A percentile compares a stretch with the other conserved stretches of the same genome.
phyloP scores from a whole-genome alignment of 2,888 invertebrate genomes.

The Drosophila borealis region DNA sequence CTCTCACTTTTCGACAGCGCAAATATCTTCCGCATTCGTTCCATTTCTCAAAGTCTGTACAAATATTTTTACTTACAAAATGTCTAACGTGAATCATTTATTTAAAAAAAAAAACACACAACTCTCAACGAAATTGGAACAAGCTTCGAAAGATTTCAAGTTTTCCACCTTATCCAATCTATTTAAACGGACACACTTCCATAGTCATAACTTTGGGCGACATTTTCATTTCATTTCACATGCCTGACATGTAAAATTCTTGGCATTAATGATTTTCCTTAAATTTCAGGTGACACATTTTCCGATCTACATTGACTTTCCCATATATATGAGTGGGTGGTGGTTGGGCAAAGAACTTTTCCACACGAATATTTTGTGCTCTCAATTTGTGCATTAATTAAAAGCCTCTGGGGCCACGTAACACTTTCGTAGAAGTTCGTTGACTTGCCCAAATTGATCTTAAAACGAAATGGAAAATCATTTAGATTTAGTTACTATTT shows the following conservation, averaged over 20 bases:
- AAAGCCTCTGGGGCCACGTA: constrained; percentile 22
- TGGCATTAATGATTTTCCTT: constrained; percentile 74
- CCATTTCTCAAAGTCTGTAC: constrained; percentile 32
- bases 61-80: constrained; percentile 45
- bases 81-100: constrained; percentile 11
- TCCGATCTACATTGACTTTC: constrained; percentile 15
- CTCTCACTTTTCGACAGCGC: constrained; percentile 44
- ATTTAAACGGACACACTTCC: constrained; percentile 14
- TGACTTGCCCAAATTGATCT: constrained; percentile 43
- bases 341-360: constrained; percentile 25
- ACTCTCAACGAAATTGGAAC: constrained; percentile 15
- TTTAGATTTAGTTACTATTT: constrained; percentile 57
- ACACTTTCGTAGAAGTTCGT: constrained; percentile 49
- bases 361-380: constrained; percentile 36
- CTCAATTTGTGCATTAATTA: constrained; percentile 49
- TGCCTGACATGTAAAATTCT: constrained; percentile 27
- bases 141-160: constrained; percentile 19
- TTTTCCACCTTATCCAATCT: constrained; percentile 26
- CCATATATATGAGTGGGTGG: constrained; percentile 12
- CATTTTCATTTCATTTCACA: constrained; percentile 16
- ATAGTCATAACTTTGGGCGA: constrained; percentile 11
- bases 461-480: constrained; percentile 47
- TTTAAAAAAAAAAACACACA: constrained; percentile 11
- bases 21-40: constrained; percentile 68
- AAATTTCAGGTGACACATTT: constrained; percentile 70